phyloP scores from a whole-genome alignment of 2,797 vertebrate species.

The Danio jaintianensis region DNA sequence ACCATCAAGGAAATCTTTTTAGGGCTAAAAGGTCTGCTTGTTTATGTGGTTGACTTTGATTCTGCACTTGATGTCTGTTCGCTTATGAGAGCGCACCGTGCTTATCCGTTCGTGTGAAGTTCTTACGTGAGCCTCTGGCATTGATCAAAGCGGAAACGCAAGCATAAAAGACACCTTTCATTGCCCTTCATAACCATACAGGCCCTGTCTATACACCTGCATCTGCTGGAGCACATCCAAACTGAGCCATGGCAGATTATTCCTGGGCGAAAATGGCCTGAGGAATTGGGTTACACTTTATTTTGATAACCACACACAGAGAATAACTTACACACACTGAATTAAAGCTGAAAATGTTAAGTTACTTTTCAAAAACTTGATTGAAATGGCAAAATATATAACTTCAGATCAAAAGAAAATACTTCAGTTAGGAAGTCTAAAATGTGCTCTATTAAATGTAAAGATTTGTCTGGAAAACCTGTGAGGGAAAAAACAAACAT shows the following conservation, averaged over 20 bases:
- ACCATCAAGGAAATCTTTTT: constrained; percentile 37
- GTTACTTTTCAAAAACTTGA: too few relatives aligned
- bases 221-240: constrained; percentile 51
- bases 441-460: too few relatives aligned
- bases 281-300: neutral
- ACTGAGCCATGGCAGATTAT: neutral
- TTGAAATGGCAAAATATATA: too few relatives aligned
- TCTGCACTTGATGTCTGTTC: constrained; percentile 27
- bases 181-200: constrained; percentile 33
- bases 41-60: constrained; percentile 56
- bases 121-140: constrained; percentile 33
- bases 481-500: too few relatives aligned
- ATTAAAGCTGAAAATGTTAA: too few relatives aligned
- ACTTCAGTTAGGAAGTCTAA: too few relatives aligned
- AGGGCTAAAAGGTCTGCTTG: constrained; percentile 37
- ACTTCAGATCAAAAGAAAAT: too few relatives aligned
- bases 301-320: too few relatives aligned
- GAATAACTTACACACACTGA: too few relatives aligned
- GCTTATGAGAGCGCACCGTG: constrained; percentile 9
- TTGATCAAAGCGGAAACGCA: constrained; percentile 53
- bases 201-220: constrained; percentile 45
- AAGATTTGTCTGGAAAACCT: too few relatives aligned
- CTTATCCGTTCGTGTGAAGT: constrained; percentile 43
- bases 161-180: constrained; percentile 54
- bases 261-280: neutral